Conservation (phyloP, 2,113 vertebrate genomes). For the Trematocara zebra region DNA sequence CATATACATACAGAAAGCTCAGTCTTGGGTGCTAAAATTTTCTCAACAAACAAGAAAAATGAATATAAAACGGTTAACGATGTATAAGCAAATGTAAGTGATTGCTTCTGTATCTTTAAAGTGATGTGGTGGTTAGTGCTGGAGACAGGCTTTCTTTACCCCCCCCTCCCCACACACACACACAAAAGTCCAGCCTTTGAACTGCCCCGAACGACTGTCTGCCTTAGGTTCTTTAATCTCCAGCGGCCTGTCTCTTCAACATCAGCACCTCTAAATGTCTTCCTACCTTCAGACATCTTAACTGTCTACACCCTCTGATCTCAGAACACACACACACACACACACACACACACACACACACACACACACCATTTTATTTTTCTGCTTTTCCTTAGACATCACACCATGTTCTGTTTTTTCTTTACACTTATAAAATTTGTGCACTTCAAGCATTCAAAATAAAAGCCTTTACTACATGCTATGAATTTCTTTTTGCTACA, state of each 20-base stretch:
- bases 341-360: background rate
- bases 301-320: slow-evolving; percentile 44
- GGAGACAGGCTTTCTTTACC: background rate
- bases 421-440: background rate
- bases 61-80: background rate
- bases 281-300: slow-evolving; percentile 35
- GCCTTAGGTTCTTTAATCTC: slow-evolving; percentile 63
- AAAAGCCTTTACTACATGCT: background rate
- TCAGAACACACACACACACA: background rate
- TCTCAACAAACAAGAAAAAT: background rate
- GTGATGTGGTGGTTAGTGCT: background rate
- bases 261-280: slow-evolving; percentile 57
- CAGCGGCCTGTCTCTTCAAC: slow-evolving; percentile 37
- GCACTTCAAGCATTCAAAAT: background rate
- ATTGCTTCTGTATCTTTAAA: background rate
- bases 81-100: background rate
- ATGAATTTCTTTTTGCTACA: background rate
- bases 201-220: slow-evolving; percentile 39
- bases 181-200: slow-evolving; percentile 43
- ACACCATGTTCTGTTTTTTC: background rate
- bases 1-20: background rate
- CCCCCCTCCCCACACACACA: background rate
- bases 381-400: background rate
- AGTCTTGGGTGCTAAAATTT: background rate
- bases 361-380: background rate